These are phyloP conservation scores for Virgularia gustaviana DNA, from an alignment of 92 coral and sea anemone genomes.

Conservation along the genomic window DNA sequence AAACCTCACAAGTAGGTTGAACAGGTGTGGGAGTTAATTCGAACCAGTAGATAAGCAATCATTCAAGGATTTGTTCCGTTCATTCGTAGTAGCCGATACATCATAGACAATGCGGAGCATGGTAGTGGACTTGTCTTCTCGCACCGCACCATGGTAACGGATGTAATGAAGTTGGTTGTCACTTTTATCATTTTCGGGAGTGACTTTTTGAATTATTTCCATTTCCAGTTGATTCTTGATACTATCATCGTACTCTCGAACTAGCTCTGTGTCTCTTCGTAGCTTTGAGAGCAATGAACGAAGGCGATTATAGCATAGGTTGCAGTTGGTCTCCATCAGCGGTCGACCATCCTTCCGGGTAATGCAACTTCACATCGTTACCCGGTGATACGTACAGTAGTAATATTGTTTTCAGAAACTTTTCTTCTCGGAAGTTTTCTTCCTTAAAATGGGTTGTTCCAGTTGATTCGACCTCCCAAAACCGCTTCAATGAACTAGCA, in stretches of 20 bases:
- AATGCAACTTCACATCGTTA: conserved; percentile 54
- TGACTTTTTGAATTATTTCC: conserved; percentile 54
- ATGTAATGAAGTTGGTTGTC: conserved; percentile 29
- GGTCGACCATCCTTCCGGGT: conserved; percentile 43
- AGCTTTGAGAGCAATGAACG: conserved; percentile 48
- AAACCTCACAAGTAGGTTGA: conserved; percentile 38
- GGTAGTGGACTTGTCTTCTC: conserved; percentile 25
- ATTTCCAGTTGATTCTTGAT: conserved; percentile 55
- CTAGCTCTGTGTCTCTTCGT: conserved; percentile 42
- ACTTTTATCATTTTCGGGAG: not conserved
- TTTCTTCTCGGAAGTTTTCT: not conserved
- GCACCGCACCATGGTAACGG: conserved; percentile 38
- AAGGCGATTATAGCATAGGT: conserved; percentile 51
- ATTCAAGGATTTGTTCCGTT: conserved; percentile 13
- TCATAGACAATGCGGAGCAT: conserved; percentile 25
- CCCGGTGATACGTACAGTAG: conserved; percentile 52
- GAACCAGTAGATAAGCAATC: conserved; percentile 34
- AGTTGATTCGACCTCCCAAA: conserved; percentile 58
- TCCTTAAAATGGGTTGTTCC: conserved; percentile 32
- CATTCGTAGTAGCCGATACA: conserved; percentile 7
- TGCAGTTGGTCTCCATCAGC: conserved; percentile 30
- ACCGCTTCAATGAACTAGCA: conserved; percentile 25
- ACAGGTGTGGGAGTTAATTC: conserved; percentile 37
- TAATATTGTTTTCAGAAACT: conserved; percentile 24
- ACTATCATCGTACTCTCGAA: conserved; percentile 48